These are phyloP conservation scores for Musca vetustissima DNA, from an alignment of 1,140 invertebrate species.

Conservation along the genomic window DNA sequence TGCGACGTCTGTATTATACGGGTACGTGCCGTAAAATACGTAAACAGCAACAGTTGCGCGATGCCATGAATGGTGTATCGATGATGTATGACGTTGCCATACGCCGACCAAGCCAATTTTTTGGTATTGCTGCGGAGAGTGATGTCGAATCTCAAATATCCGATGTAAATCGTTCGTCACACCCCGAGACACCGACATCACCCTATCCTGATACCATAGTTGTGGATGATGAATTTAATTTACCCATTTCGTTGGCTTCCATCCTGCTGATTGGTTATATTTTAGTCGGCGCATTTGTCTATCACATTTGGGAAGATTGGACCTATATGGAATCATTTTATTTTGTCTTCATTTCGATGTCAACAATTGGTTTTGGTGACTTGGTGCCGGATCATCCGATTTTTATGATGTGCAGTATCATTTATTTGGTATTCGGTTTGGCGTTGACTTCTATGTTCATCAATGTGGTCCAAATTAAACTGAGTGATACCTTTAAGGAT, in stretches of 20 bases:
- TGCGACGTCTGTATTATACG: conserved; percentile 82
- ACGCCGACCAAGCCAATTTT: conserved; percentile 71
- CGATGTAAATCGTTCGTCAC: conserved; percentile 39
- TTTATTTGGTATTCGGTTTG: conserved; percentile 91
- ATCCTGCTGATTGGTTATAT: conserved; percentile 82
- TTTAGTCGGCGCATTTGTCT: conserved; percentile 77
- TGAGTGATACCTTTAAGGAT: conserved; percentile 80
- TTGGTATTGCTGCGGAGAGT: conserved; percentile 56
- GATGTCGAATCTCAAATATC: conserved; percentile 42
- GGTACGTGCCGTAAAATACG: conserved; percentile 79
- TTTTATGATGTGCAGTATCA: conserved; percentile 89
- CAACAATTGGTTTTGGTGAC: conserved; percentile 91
- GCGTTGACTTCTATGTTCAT: conserved; percentile 96
- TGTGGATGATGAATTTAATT: conserved; percentile 91
- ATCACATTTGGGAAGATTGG: conserved; percentile 80
- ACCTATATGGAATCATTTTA: conserved; percentile 87
- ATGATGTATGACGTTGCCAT: conserved; percentile 77
- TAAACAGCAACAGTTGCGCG: conserved; percentile 73
- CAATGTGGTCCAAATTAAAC: conserved; percentile 88
- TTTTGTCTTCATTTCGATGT: conserved; percentile 93
- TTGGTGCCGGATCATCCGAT: conserved; percentile 84
- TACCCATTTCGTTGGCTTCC: conserved; percentile 85
- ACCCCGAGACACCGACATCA: conserved; percentile 62
- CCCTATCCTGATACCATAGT: conserved; percentile 68
- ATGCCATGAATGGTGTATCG: conserved; percentile 80